phyloP scores from a whole-genome alignment of 2,113 vertebrate genomes.

The Polypterus senegalus region DNA sequence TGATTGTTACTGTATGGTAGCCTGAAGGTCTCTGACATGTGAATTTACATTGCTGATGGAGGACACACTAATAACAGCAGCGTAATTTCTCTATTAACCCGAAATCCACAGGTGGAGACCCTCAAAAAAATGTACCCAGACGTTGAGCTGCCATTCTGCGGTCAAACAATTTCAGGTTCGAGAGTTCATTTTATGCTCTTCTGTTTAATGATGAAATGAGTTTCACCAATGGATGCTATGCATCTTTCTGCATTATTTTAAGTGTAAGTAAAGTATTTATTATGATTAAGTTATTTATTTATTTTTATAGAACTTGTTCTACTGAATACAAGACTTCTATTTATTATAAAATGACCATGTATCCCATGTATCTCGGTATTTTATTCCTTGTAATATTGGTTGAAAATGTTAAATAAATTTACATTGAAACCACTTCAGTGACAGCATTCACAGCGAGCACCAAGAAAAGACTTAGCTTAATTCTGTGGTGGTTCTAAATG shows the following conservation, averaged over 20 bases:
- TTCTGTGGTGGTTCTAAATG: neutral
- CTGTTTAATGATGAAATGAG: conserved; percentile 34
- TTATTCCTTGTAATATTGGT: conserved; percentile 8
- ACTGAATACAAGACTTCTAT: conserved; percentile 48
- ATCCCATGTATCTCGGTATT: conserved; percentile 16
- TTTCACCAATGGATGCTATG: conserved; percentile 56
- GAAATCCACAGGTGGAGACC: neutral
- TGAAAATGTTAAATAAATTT: neutral
- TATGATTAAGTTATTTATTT: conserved; percentile 72
- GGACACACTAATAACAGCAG: neutral
- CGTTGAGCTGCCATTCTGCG: neutral
- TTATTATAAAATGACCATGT: conserved; percentile 45
- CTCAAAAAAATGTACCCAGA: neutral
- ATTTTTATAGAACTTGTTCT: conserved; percentile 54
- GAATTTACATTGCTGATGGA: no score
- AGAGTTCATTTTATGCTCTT: conserved; percentile 7
- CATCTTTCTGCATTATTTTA: conserved; percentile 59
- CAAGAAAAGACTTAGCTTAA: no score
- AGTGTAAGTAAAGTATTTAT: conserved; percentile 62
- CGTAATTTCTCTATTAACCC: neutral
- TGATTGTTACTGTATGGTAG: no score
- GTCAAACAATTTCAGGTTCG: neutral
- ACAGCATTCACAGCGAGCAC: neutral
- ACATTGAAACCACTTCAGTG: conserved; percentile 8
- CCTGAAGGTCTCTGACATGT: no score